phyloP scores from a whole-genome alignment of 2,888 invertebrate species.

The Molorchus minor region DNA sequence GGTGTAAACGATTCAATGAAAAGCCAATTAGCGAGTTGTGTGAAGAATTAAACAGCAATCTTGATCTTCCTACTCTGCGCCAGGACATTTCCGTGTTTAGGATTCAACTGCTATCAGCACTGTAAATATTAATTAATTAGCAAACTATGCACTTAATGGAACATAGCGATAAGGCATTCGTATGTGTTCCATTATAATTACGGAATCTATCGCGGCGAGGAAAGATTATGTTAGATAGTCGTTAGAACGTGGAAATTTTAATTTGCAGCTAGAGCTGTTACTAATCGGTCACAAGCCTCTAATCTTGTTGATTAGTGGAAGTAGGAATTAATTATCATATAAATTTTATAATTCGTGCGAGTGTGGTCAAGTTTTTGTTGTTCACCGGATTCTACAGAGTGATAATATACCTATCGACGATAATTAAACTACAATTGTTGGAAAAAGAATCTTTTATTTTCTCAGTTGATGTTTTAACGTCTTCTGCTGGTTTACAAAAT shows the following conservation, averaged over 20 bases:
- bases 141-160: conserved; percentile 9
- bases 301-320: neutral
- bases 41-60: conserved; percentile 21
- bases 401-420: too few species aligned
- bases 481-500: too few species aligned
- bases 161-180: conserved; percentile 8
- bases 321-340: neutral
- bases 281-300: neutral
- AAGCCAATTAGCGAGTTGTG: conserved; percentile 17
- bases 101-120: conserved; percentile 9
- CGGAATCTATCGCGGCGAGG: neutral
- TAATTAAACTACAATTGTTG: too few species aligned
- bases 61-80: conserved; percentile 4
- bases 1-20: conserved; percentile 8
- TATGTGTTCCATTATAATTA: conserved; percentile 7
- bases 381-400: too few species aligned
- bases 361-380: too few species aligned
- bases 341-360: neutral
- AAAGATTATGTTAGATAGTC: neutral
- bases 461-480: too few species aligned
- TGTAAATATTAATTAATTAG: conserved; percentile 17
- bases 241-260: conserved; percentile 3
- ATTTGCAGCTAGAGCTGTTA: neutral
- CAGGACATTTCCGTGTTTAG: conserved; percentile 19
- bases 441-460: too few species aligned